These are phyloP conservation scores for Rhyacophila evoluta DNA, from an alignment of 2,888 invertebrate species.

Conservation along the genomic window DNA sequence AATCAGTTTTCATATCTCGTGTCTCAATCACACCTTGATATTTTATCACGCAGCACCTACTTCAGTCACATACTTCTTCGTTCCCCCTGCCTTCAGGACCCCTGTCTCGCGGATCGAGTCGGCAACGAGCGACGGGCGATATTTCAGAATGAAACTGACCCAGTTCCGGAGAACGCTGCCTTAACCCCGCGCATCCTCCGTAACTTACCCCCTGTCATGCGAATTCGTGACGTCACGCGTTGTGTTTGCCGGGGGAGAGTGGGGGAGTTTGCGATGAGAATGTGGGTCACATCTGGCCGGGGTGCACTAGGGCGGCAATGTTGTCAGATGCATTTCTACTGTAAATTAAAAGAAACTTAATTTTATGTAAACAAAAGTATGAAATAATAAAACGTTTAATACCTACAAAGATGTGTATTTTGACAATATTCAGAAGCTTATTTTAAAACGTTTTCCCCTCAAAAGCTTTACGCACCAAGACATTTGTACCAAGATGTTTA, in stretches of 20 bases:
- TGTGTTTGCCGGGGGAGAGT: slow-evolving; percentile 26
- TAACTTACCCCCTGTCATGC: slow-evolving; percentile 35
- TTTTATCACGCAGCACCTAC: background rate
- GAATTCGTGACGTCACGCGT: slow-evolving; percentile 60
- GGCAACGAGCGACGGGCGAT: slow-evolving; percentile 33
- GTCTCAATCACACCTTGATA: background rate
- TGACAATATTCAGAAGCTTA: no score
- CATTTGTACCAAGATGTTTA: no score
- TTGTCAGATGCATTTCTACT: no score
- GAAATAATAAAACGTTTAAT: no score
- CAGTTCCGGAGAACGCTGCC: slow-evolving; percentile 56
- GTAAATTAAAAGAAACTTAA: no score
- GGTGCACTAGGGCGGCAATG: slow-evolving; percentile 40
- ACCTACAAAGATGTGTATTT: no score
- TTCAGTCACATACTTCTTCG: slow-evolving; percentile 58
- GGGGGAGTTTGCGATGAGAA: background rate
- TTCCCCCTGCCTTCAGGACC: slow-evolving; percentile 60
- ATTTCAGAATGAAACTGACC: slow-evolving; percentile 55
- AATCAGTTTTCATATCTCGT: no score
- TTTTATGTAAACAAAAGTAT: no score
- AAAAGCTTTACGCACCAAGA: no score
- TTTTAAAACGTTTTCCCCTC: no score
- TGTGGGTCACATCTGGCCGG: slow-evolving; percentile 49
- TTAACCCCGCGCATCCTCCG: slow-evolving; percentile 52
- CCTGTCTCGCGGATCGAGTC: slow-evolving; percentile 59